Evolutionary conservation across 2,888 invertebrate species (phyloP), one percentile per base, ranked within the genome.

Genomic region (Tipula vernalis): DNA sequence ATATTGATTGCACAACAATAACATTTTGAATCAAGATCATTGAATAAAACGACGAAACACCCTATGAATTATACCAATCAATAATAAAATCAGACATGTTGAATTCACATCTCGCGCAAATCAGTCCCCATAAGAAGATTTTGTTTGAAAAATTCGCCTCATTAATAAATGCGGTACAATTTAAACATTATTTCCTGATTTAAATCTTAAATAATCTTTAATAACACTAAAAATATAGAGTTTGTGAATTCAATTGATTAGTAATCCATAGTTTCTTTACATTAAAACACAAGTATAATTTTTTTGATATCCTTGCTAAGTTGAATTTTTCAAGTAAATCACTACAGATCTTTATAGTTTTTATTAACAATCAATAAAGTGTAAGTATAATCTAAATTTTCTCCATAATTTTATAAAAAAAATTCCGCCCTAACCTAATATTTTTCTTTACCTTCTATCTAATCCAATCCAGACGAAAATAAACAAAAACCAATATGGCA

Each of bases 401-500:
- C 18, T 41, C 13, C 36, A 3, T 3, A n/a, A 83, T 85, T 39
- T 2, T 28, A 3, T 28, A 28, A 10, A 0, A 28, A 15, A 51
- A 15, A 84, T 39, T 39, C 6, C 2, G 28, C 28, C 84, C 13
- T 84, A 84, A 84, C 84, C 84, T 84, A 15, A 39, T 84, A 13
- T 39, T 83, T 36, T 41, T 83, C 12, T 4, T n/a, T 84, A n/a
- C 39, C 39, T 6, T 18, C 10, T 15, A 57, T n/a, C 0, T 71
- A 28, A 28, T 28, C 71, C 71, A 2, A 71, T 28, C 71, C 28
- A 71, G 71, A 10, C 71, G 71, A 71, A 71, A 71, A 71, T 71
- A 71, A 71, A 71, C 71, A 71, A 71, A 28, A 44, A 12, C 18
- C 28, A 86, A 86, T 42, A 93, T 94, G 92, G 91, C 88, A 8